These are phyloP conservation scores for Rhodinocichla rosea DNA, from an alignment of 2,113 vertebrate genomes.

Conservation along the genomic window DNA sequence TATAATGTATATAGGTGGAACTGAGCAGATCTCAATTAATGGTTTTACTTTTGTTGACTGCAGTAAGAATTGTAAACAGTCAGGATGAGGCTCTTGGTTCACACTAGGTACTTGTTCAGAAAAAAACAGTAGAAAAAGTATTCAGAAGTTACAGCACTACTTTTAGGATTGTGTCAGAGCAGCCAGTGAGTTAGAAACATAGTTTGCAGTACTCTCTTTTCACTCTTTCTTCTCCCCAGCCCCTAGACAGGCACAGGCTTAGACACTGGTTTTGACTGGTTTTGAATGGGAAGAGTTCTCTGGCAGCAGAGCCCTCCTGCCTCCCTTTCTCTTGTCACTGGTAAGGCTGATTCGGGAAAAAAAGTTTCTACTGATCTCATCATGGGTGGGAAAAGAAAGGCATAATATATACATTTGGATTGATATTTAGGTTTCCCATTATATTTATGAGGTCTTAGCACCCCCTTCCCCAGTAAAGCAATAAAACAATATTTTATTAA, in stretches of 20 bases:
- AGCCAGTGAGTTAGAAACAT: not conserved
- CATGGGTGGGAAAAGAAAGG: not conserved
- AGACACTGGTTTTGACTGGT: not conserved
- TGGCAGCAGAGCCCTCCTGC: not conserved
- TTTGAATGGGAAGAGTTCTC: not conserved
- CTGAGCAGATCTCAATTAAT: not conserved
- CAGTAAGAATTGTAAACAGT: not conserved
- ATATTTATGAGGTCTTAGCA: not conserved
- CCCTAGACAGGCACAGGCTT: not conserved
- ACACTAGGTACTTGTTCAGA: not conserved
- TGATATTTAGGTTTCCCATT: not conserved
- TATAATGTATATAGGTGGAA: not conserved
- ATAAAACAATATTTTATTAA: not conserved
- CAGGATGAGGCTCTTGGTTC: not conserved
- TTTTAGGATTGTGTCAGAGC: not conserved
- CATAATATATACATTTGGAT: not conserved
- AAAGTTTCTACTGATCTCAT: not conserved
- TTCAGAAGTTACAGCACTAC: not conserved
- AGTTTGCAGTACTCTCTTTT: not conserved
- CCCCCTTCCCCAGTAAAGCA: not conserved
- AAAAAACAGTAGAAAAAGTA: not conserved
- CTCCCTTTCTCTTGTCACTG: not conserved
- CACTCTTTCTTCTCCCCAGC: not conserved
- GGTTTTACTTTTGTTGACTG: not conserved
- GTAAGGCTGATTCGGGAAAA: not conserved